These are phyloP conservation scores for Rhipidura dahli DNA, from an alignment of 2,113 vertebrate genomes.

Conservation along the genomic window DNA sequence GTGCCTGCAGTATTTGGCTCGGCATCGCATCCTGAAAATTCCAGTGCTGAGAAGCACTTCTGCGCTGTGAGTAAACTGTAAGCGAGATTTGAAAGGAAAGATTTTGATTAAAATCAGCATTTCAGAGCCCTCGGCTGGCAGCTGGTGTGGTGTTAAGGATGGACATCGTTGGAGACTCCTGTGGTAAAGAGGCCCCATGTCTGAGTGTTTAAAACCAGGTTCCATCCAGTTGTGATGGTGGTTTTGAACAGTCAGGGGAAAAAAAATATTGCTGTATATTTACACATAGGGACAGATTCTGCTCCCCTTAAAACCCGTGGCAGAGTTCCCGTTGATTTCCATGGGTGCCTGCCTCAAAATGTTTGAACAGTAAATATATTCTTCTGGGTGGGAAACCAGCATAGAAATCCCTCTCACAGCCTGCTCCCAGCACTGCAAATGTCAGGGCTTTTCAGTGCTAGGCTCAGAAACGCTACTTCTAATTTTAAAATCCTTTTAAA, in stretches of 20 bases:
- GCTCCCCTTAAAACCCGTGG: conserved; percentile 44
- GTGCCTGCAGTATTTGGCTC: conserved; percentile 65
- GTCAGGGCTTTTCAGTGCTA: neutral
- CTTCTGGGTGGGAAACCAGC: conserved; percentile 57
- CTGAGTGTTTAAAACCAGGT: conserved; percentile 30
- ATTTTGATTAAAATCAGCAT: conserved; percentile 58
- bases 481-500: conserved; percentile 58
- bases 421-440: conserved; percentile 29
- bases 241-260: conserved; percentile 27
- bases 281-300: conserved; percentile 43
- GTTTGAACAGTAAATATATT: conserved; percentile 64
- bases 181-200: neutral
- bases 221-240: conserved; percentile 52
- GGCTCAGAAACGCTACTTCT: neutral
- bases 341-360: conserved; percentile 48
- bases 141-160: conserved; percentile 22
- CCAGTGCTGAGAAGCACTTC: conserved; percentile 59
- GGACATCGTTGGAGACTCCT: conserved; percentile 32
- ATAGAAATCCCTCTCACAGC: conserved; percentile 54
- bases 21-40: conserved; percentile 60
- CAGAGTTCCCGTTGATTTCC: conserved; percentile 49
- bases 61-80: conserved; percentile 53
- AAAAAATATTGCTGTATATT: conserved; percentile 42
- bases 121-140: conserved; percentile 49
- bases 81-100: conserved; percentile 55